Conservation (phyloP, 1,140 invertebrate species). For the Papilio machaon region DNA sequence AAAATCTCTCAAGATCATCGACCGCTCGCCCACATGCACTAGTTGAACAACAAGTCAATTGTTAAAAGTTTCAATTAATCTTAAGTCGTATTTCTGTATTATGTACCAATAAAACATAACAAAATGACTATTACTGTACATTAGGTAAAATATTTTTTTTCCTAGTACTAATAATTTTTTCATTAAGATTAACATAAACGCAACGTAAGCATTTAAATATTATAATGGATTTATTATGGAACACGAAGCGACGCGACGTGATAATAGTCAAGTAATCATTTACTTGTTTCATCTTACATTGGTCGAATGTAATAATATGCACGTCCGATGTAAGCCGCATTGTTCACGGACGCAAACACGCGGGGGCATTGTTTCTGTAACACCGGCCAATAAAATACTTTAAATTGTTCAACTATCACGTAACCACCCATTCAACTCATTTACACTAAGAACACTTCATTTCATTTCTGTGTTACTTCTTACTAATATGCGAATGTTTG, state of each 20-base stretch:
- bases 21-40: slow-evolving; percentile 28
- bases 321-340: slow-evolving; percentile 7
- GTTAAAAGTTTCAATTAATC: not conserved
- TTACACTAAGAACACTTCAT: not conserved
- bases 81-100: no score
- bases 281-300: slow-evolving; percentile 13
- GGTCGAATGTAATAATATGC: slow-evolving; percentile 15
- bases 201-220: not conserved
- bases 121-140: no score
- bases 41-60: slow-evolving; percentile 12
- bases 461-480: no score
- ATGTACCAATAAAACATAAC: not conserved
- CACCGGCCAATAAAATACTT: slow-evolving; percentile 9
- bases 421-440: not conserved
- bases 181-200: not conserved
- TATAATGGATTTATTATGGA: not conserved
- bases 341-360: slow-evolving; percentile 15
- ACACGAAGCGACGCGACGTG: not conserved
- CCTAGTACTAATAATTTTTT: not conserved
- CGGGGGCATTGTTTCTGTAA: slow-evolving; percentile 4
- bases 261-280: not conserved
- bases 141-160: no score
- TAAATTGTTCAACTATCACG: slow-evolving; percentile 19
- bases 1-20: slow-evolving; percentile 3
- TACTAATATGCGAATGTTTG: no score